Evolutionary conservation across 2,888 invertebrate genomes (phyloP), one percentile per base, ranked within the genome.

Genomic region (Spisula subtruncata): DNA sequence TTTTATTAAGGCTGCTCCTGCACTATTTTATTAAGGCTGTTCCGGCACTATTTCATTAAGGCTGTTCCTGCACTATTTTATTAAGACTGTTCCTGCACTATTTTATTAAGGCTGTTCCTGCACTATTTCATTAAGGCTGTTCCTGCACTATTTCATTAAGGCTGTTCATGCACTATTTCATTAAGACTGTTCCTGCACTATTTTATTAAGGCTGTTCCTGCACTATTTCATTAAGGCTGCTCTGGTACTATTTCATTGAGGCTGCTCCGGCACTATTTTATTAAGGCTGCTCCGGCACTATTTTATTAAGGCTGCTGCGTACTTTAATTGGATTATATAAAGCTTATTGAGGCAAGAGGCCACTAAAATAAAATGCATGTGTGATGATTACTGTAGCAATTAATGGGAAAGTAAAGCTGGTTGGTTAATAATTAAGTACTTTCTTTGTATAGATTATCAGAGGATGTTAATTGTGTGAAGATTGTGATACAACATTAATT

Each of bases 401-500:
- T 66, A 66, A n/a, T 66, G 10, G 6, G 12, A 66, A 66, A 66
- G 60, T 66, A 66, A 60, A 66, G 60, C 20, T 66, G n/a, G 25
- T n/a, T 10, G 8, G 25, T 66, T n/a, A 25, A 66, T 66, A 66
- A 25, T 25, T 10, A 25, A 66, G 60, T 25, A 25, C 20, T 66
- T 66, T 66, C 60, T 66, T 66, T 66, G 60, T 66, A 66, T n/a
- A 25, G 60, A 66, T 66, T 25, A 66, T 66, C n/a, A 12, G 51
- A n/a, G 60, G 60, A 25, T 66, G 60, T 66, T 25, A 25, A 66
- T 25, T 66, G 25, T 66, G n/a, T 66, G 25, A 12, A 66, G 60
- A 66, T 25, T 66, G 60, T n/a, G 25, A 66, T 66, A 66, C 60
- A 66, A 35, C 75, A 75, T 75, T 75, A 75, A 75, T 75, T 35